Base-by-base conservation (phyloP, 64 coral and sea anemone species). In the Porites australiensis region DNA sequence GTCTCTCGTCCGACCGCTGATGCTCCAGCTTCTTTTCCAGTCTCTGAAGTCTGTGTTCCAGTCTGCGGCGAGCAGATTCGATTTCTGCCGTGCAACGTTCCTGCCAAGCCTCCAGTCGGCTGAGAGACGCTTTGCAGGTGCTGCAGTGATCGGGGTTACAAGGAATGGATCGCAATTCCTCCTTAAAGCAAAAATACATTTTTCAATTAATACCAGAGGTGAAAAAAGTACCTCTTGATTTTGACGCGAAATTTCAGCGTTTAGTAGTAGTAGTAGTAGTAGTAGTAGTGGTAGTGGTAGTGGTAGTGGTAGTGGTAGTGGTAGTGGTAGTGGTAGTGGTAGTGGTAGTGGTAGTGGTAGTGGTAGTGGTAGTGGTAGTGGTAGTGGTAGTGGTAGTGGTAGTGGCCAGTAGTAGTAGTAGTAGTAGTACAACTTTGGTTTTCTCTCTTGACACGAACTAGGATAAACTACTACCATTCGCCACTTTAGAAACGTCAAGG, bases 51-150 rank as follows among this genome's bases (percentile, higher is more conserved):
- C 92, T 83, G 69, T 94, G 88, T 59, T 98, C 95, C 45, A 98
- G 91, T 79, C 88, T 85, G 18, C 95, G 95, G 8, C 95, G 92
- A 13, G 95, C 72, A 2, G 92, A 89, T 60, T 98, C 95, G 48
- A 98, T 98, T 48, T 98, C 95, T 16, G 83, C 69, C 9, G 81
- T 93, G 14, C 95, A 98, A 2, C 94, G 88, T 69, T 98, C 95
- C 74, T 98, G 95, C 60, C 95, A 77, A 19, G 95, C 95, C 43
- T 98, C 95, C 5, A 98, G 83, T 13, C 77, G 55, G 10, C 74
- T 72, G 10, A 98, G 89, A 8, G 92, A 94, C 18, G 52, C 77
- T 18, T 93, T 85, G 72, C 95, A 98, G 2, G 95, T 91, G 21
- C 73, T 60, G 19, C 91, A 96, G 23, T 93, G 91, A 45, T 75